phyloP scores from a whole-genome alignment of 2,888 invertebrate genomes.

The Eledone cirrhosa region DNA sequence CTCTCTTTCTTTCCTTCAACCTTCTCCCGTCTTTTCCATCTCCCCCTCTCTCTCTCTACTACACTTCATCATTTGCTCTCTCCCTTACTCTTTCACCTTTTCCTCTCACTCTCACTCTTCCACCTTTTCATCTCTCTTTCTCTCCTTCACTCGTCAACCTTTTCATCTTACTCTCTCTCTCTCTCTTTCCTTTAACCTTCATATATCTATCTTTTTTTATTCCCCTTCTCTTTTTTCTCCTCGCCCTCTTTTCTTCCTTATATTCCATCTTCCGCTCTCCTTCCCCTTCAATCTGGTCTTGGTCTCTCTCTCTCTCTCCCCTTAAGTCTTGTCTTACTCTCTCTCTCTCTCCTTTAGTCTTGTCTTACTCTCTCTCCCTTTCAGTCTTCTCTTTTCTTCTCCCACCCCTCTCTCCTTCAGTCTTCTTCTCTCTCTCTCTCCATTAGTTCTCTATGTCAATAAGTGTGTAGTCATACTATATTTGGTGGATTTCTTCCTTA shows the following conservation, averaged over 20 bases:
- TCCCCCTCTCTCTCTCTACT: neutral
- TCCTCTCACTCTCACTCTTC: neutral
- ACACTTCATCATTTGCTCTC: no score
- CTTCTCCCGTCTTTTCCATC: neutral
- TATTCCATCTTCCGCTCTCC: conserved; percentile 20
- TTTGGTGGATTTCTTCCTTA: neutral
- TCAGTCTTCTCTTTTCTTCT: neutral
- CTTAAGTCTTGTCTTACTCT: neutral
- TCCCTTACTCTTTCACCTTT: neutral
- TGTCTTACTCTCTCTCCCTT: neutral
- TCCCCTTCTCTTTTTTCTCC: neutral
- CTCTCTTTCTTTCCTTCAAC: neutral
- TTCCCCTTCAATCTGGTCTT: conserved; percentile 11
- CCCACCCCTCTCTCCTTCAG: neutral
- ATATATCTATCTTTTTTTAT: neutral
- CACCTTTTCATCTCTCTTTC: neutral
- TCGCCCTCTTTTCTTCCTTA: conserved; percentile 11
- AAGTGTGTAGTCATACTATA: neutral
- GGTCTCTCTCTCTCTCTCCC: neutral
- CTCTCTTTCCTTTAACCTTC: neutral
- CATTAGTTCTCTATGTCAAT: neutral
- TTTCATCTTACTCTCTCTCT: neutral
- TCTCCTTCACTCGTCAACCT: neutral
- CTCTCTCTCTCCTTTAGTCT: neutral
- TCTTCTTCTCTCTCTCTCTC: neutral